These are phyloP conservation scores for Neosilurus mollespiculum DNA, from an alignment of 2,797 vertebrate genomes.

Conservation along the genomic window DNA sequence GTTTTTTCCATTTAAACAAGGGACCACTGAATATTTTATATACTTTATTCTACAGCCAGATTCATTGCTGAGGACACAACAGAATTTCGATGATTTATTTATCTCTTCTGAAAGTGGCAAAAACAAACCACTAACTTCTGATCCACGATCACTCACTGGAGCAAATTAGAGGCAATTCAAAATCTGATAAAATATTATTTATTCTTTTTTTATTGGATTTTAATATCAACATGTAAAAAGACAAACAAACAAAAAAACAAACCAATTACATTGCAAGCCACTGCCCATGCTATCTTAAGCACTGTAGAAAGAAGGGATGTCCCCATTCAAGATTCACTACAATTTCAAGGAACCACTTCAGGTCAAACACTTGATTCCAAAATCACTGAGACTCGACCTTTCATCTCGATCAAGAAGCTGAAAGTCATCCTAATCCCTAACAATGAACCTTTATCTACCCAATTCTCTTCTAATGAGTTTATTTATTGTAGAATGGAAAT, in stretches of 20 bases:
- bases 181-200: conserved; percentile 84
- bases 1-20: conserved; percentile 68
- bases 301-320: conserved; percentile 68
- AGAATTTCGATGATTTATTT: conserved; percentile 31
- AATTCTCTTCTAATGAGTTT: conserved; percentile 29
- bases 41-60: conserved; percentile 40
- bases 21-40: conserved; percentile 59
- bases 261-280: conserved; percentile 80
- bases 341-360: conserved; percentile 41
- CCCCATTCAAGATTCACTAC: conserved; percentile 63
- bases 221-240: conserved; percentile 83
- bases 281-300: conserved; percentile 77
- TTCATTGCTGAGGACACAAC: conserved; percentile 31
- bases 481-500: conserved; percentile 30
- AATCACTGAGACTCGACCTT: conserved; percentile 61
- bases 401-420: conserved; percentile 27
- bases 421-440: conserved; percentile 29
- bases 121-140: conserved; percentile 64
- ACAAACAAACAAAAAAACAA: conserved; percentile 59
- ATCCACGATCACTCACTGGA: conserved; percentile 65
- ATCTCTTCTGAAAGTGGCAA: conserved; percentile 51
- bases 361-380: conserved; percentile 37
- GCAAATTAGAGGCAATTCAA: conserved; percentile 77
- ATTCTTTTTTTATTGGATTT: conserved; percentile 77
- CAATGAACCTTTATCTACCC: conserved; percentile 37